Conservation (phyloP, 2,797 vertebrate genomes). For the Sphenopsis melanotis region DNA sequence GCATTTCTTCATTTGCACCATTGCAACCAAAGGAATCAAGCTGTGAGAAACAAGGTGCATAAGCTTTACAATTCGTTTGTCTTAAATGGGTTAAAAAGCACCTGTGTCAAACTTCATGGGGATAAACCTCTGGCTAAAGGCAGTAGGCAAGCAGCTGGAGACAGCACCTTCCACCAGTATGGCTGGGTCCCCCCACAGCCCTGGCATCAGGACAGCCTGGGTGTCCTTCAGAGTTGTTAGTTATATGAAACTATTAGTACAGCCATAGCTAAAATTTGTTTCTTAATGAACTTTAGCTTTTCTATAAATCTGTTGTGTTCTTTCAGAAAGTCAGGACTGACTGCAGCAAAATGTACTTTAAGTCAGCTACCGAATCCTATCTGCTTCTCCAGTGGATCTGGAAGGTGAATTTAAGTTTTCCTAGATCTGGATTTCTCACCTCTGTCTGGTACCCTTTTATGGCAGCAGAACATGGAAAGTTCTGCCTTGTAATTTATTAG, state of each 20-base stretch:
- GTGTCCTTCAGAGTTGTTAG: not conserved
- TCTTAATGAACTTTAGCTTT: not conserved
- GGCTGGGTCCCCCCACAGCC: not conserved
- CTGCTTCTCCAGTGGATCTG: not conserved
- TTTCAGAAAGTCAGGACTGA: not conserved
- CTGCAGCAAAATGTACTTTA: not conserved
- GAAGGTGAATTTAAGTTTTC: not conserved
- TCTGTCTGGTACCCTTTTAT: not conserved
- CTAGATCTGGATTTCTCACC: not conserved
- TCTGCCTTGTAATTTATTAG: slow-evolving; percentile 26
- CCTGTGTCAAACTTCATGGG: not conserved
- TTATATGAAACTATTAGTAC: not conserved
- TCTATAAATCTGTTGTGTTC: not conserved
- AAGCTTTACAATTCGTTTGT: not conserved
- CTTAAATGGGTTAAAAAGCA: not conserved
- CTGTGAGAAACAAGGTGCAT: not conserved
- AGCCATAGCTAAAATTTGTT: not conserved
- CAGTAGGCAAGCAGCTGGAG: not conserved
- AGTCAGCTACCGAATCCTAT: not conserved
- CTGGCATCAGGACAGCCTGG: not conserved
- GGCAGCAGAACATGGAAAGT: not conserved
- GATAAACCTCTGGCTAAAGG: not conserved
- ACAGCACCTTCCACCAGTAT: not conserved
- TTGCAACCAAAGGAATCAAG: not conserved
- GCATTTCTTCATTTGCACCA: not conserved